These are phyloP conservation scores for Carassius gibelio DNA, from an alignment of 2,113 vertebrate genomes.

Conservation along the genomic window DNA sequence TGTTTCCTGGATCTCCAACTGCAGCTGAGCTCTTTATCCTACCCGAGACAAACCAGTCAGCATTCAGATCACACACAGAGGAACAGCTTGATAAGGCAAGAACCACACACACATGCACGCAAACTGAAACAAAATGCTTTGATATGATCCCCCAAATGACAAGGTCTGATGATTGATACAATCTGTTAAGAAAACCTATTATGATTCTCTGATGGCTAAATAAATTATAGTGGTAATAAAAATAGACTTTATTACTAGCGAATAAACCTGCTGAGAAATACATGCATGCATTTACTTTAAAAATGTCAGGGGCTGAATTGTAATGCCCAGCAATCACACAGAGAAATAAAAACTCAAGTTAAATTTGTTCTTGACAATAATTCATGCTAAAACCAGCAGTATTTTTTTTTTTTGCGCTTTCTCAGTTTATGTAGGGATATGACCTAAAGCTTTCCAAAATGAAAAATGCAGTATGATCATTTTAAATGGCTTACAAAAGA, in stretches of 20 bases:
- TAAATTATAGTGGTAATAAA: conserved; percentile 26
- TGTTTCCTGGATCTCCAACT: conserved; percentile 90
- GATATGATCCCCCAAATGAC: not conserved
- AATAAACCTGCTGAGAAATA: conserved; percentile 26
- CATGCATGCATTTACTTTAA: not conserved
- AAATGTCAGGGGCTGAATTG: conserved; percentile 26
- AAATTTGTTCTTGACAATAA: not conserved
- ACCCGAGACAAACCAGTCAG: conserved; percentile 78
- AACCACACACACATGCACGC: not conserved
- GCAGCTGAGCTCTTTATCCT: conserved; percentile 93
- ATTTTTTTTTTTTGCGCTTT: conserved; percentile 11
- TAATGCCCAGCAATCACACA: conserved; percentile 27
- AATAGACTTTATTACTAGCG: conserved; percentile 9
- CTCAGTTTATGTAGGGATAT: not conserved
- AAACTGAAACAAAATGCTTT: not conserved
- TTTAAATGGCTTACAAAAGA: not conserved
- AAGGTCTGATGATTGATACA: conserved; percentile 26
- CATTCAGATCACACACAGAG: conserved; percentile 63
- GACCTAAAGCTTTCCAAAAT: not conserved
- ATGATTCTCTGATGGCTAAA: conserved; percentile 14
- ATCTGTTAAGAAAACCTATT: conserved; percentile 16
- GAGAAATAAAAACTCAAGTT: conserved; percentile 7
- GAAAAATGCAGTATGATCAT: not conserved
- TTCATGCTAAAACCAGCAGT: not conserved
- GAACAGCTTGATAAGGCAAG: conserved; percentile 84